phyloP scores from a whole-genome alignment of 2,888 invertebrate species.

The Epicampocera succincta region DNA sequence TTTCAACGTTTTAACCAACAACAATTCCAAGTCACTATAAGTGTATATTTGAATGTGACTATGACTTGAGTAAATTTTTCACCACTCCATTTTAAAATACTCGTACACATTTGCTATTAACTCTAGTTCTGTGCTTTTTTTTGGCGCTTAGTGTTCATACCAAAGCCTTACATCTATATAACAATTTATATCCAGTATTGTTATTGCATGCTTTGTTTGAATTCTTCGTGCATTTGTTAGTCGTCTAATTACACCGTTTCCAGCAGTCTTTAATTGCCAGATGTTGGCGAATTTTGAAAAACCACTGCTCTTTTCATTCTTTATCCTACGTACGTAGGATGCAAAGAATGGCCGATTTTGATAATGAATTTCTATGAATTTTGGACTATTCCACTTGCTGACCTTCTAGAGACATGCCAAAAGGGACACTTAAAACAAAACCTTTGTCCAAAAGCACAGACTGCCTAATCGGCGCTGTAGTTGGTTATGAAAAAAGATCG shows the following conservation, averaged over 20 bases:
- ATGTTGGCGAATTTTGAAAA: not conserved
- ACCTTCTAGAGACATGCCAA: too few species aligned
- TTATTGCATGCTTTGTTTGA: constrained; percentile 35
- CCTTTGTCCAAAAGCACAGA: too few species aligned
- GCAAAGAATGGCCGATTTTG: too few species aligned
- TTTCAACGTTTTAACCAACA: not conserved
- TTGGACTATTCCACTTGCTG: too few species aligned
- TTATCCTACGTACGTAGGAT: too few species aligned
- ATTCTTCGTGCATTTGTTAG: constrained; percentile 22
- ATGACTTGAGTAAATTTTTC: constrained; percentile 4
- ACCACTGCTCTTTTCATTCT: too few species aligned
- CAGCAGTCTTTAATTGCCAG: not conserved
- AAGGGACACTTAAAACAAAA: too few species aligned
- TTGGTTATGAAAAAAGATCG: too few species aligned
- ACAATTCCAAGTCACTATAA: not conserved
- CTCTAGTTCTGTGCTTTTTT: constrained; percentile 5
- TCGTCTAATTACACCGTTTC: constrained; percentile 42
- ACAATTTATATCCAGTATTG: constrained; percentile 47
- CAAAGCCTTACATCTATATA: constrained; percentile 41
- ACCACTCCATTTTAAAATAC: constrained; percentile 1
- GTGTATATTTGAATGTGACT: not conserved
- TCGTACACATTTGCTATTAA: constrained; percentile 40
- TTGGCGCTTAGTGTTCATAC: constrained; percentile 17
- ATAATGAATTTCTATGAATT: too few species aligned
- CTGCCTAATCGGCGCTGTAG: too few species aligned